phyloP scores from a whole-genome alignment of 2,888 invertebrate genomes.

The Tortrix viridana region DNA sequence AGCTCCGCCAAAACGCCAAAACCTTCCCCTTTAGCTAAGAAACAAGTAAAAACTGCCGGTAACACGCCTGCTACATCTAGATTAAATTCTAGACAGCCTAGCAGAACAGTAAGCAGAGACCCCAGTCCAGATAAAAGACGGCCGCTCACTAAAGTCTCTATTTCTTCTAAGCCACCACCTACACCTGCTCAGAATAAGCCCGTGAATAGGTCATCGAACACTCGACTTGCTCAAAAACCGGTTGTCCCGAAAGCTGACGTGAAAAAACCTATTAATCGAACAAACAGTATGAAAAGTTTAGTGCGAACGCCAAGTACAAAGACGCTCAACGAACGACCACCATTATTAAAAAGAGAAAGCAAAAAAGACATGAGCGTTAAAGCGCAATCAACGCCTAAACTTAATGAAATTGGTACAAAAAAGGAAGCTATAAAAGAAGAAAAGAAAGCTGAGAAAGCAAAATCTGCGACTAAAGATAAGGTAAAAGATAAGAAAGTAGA shows the following conservation, averaged over 20 bases:
- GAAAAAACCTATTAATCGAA: conserved; percentile 70
- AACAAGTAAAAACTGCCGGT: conserved; percentile 65
- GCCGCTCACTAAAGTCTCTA: conserved; percentile 50
- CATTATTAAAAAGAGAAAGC: conserved; percentile 62
- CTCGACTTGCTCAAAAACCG: conserved; percentile 63
- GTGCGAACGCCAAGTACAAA: conserved; percentile 72
- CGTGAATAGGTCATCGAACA: conserved; percentile 62
- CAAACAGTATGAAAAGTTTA: conserved; percentile 74
- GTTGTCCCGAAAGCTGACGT: conserved; percentile 60
- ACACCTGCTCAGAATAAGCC: conserved; percentile 56
- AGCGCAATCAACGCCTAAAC: conserved; percentile 61
- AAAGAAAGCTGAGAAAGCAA: conserved; percentile 43
- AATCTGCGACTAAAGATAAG: conserved; percentile 38
- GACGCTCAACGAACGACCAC: conserved; percentile 69
- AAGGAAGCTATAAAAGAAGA: conserved; percentile 52
- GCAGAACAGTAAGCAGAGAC: conserved; percentile 71
- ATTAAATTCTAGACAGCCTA: conserved; percentile 73
- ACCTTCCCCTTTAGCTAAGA: conserved; percentile 59
- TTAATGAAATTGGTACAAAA: conserved; percentile 60
- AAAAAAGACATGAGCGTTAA: conserved; percentile 65
- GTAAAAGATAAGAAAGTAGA: conserved; percentile 38
- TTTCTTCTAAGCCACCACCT: conserved; percentile 40
- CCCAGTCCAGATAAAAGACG: conserved; percentile 74
- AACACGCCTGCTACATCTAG: conserved; percentile 72
- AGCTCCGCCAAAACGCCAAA: conserved; percentile 64